Evolutionary conservation across 92 coral and sea anemone genomes (phyloP).

Genomic region (Porites evermanni): DNA sequence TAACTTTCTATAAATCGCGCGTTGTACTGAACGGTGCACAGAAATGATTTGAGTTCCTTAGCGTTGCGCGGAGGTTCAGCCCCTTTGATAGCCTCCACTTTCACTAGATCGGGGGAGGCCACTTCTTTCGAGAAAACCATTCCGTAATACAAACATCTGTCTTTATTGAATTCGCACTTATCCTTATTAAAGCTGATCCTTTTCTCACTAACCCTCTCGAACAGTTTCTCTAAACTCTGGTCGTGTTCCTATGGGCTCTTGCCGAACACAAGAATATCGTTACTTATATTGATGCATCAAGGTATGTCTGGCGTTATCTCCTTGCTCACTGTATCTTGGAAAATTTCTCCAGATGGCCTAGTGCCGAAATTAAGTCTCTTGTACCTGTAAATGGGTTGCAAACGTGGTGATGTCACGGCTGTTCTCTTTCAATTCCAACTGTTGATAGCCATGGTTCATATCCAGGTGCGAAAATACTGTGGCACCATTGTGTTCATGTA

Average conservation of each 20-base stretch:
- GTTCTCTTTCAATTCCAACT: constrained; percentile 38
- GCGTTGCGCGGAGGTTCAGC: constrained; percentile 40
- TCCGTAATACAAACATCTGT: constrained; percentile 19
- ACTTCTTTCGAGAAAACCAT: constrained; percentile 41
- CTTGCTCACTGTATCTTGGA: constrained; percentile 33
- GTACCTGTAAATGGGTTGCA: constrained; percentile 38
- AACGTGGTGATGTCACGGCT: constrained; percentile 45
- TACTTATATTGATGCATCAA: constrained; percentile 44
- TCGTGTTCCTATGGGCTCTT: constrained; percentile 52
- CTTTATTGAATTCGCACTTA: too few relatives aligned
- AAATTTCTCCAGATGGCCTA: constrained; percentile 38
- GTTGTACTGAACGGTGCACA: constrained; percentile 44
- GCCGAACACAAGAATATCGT: constrained; percentile 50
- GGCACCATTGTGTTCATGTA: background rate
- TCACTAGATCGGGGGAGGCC: constrained; percentile 36
- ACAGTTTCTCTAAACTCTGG: background rate
- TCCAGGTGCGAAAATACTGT: background rate
- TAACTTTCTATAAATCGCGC: constrained; percentile 17
- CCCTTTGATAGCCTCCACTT: constrained; percentile 42
- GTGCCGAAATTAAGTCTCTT: constrained; percentile 57
- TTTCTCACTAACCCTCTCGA: constrained; percentile 1
- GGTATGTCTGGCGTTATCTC: constrained; percentile 35
- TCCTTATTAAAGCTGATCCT: constrained; percentile 8
- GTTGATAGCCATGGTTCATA: background rate
- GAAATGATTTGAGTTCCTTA: constrained; percentile 44